A percentile compares a stretch with the other conserved stretches of the same genome.
Evolutionary conservation across 2,888 invertebrate genomes (phyloP).

Genomic region (Malthinus seriepunctatus): DNA sequence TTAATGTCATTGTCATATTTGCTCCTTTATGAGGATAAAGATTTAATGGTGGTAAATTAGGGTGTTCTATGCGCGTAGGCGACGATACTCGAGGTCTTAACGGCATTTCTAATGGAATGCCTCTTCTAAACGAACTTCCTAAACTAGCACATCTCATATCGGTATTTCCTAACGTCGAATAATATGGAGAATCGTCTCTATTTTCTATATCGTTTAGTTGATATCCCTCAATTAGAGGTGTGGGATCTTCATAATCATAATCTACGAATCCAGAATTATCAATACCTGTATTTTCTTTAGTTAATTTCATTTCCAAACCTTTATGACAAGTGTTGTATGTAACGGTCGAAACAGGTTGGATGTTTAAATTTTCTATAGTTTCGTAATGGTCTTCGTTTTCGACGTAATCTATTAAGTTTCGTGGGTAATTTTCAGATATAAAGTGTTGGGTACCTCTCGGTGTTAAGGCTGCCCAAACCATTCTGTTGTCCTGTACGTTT

Average conservation of each 20-base stretch:
- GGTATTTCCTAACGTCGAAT: slow-evolving; percentile 46
- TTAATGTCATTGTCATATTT: slow-evolving; percentile 34
- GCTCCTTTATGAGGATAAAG: slow-evolving; percentile 49
- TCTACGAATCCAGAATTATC: slow-evolving; percentile 78
- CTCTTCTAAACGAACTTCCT: slow-evolving; percentile 57
- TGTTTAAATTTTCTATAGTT: slow-evolving; percentile 65
- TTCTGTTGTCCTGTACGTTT: slow-evolving; percentile 49
- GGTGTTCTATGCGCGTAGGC: slow-evolving; percentile 80
- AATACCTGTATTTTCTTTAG: slow-evolving; percentile 42
- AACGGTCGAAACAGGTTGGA: slow-evolving; percentile 44
- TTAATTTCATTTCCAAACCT: slow-evolving; percentile 34
- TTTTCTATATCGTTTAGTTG: slow-evolving; percentile 63
- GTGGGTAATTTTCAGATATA: slow-evolving; percentile 67
- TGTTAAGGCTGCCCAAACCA: slow-evolving; percentile 80
- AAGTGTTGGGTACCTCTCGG: slow-evolving; percentile 82
- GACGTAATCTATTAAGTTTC: slow-evolving; percentile 55
- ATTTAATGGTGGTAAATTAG: slow-evolving; percentile 79
- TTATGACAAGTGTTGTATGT: slow-evolving; percentile 37
- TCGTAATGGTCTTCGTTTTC: slow-evolving; percentile 71
- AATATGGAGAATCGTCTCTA: slow-evolving; percentile 53
- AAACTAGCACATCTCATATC: slow-evolving; percentile 54
- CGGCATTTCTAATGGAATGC: slow-evolving; percentile 45
- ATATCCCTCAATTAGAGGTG: slow-evolving; percentile 74
- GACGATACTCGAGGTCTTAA: slow-evolving; percentile 74
- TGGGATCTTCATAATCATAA: slow-evolving; percentile 81